Conservation (phyloP, 2,888 invertebrate species). For the Lysandra bellargus region DNA sequence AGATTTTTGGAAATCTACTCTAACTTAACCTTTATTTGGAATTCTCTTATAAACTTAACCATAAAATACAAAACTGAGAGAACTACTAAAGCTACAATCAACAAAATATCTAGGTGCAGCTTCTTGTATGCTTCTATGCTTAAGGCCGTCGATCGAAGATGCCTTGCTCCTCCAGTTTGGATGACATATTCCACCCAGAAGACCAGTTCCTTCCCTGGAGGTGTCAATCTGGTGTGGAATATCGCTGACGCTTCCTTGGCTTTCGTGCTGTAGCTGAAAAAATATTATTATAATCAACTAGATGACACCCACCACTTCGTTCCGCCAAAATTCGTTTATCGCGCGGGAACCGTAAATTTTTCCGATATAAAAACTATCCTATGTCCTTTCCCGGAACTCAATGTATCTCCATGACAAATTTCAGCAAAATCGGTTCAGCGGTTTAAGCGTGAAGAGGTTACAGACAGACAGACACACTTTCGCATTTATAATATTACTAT, state of each 20-base stretch:
- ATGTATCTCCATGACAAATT: no score
- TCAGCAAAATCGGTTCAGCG: no score
- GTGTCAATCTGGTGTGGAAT: constrained; percentile 42
- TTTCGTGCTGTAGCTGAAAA: constrained; percentile 33
- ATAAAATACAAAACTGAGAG: neutral
- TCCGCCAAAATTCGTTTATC: no score
- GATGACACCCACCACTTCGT: no score
- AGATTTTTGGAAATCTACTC: neutral
- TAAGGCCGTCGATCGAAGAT: constrained; percentile 33
- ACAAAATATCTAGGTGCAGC: constrained; percentile 10
- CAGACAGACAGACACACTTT: no score
- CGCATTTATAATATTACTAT: no score
- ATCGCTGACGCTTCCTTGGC: constrained; percentile 38
- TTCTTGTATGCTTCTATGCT: constrained; percentile 18
- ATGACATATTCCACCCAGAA: constrained; percentile 45
- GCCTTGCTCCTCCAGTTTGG: constrained; percentile 41
- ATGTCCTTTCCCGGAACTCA: no score
- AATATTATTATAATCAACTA: neutral
- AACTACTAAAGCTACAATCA: neutral
- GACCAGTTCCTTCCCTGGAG: constrained; percentile 42
- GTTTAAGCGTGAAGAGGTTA: no score
- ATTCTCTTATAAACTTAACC: neutral
- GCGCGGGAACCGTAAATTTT: no score
- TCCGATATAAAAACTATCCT: no score
- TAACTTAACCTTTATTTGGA: neutral